Base-by-base conservation (phyloP, 2,113 vertebrate genomes). In the Rostratula benghalensis region DNA sequence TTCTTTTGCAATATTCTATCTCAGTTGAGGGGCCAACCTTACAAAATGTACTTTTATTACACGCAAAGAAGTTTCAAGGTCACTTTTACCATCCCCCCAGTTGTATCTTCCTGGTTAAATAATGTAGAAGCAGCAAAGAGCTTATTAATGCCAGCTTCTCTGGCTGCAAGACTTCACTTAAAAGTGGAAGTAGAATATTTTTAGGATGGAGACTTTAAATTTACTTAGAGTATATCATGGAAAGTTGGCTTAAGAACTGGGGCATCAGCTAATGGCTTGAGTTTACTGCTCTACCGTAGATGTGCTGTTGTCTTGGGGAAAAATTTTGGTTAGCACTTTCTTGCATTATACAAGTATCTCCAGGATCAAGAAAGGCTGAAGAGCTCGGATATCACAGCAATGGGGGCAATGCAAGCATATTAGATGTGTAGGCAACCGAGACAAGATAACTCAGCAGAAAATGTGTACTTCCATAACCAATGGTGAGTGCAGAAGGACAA, bases 1-100 rank as follows among this genome's bases (percentile, higher is more conserved):
- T 93, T 95, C 70, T 91, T 94, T 92, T 90, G 63, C 60, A 86
- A 43, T 86, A 39, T 86, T 90, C 51, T 73, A 13, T 93, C 65
- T 60, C 83, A 79, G 77, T 67, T 73, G 48, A 91, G 74, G 85
- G 17, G 16, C 4, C 28, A 73, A 37, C 28, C 9, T 91, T 83
- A 77, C 12, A 83, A 89, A 87, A 80, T 85, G 56, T 86, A 54
- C 50, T 85, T 85, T 46, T 93, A 53, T 61, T 77, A 22, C 50
- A 83, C 9, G 56, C 8, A 37, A 87, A 83, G 37, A 87, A 79
- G 23, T 67, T 70, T 83, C 59, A 70, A 73, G 21, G 70, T 91
- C 20, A 69, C n/a, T 71, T 56, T 87, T 83, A 41, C n/a, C 13
- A 25, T 35, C 15, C 7, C 10, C 13, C 6, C 14, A 68, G 21